Percentiles rank a stretch among this genome's conserved stretches.
Conservation (phyloP, 2,888 invertebrate genomes). For the Zhuqinia jingwanae region DNA sequence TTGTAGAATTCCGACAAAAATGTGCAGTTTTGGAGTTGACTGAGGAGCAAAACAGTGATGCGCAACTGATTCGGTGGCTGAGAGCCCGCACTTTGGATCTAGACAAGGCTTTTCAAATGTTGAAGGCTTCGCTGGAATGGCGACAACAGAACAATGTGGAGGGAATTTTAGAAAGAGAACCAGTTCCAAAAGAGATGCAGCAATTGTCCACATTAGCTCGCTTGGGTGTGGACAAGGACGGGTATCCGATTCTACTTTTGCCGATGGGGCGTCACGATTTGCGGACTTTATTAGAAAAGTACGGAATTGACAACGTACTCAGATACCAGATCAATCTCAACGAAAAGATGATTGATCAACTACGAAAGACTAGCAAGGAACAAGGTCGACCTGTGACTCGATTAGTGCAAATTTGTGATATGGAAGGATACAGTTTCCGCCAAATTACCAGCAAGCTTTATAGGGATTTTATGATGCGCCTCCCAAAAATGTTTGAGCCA, state of each 20-base stretch:
- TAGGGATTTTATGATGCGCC: conserved; percentile 43
- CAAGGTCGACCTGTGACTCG: conserved; percentile 52
- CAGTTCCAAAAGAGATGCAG: conserved; percentile 49
- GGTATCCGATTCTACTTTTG: conserved; percentile 29
- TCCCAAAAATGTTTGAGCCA: conserved; percentile 46
- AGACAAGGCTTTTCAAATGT: conserved; percentile 72
- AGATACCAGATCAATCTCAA: conserved; percentile 42
- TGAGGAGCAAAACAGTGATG: conserved; percentile 34
- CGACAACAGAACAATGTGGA: conserved; percentile 64
- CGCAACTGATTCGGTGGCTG: conserved; percentile 74
- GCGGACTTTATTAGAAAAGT: conserved; percentile 14
- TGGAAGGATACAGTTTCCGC: conserved; percentile 59
- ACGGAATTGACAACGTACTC: conserved; percentile 16
- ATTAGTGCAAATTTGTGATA: conserved; percentile 62
- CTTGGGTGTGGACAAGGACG: conserved; percentile 52
- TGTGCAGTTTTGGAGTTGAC: conserved; percentile 15
- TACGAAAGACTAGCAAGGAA: conserved; percentile 25
- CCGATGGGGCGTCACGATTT: conserved; percentile 51
- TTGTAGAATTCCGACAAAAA: conserved; percentile 30
- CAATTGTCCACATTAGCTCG: conserved; percentile 18
- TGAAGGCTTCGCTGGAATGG: conserved; percentile 71
- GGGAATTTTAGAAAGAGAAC: conserved; percentile 61
- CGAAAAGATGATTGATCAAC: conserved; percentile 46
- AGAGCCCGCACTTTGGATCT: conserved; percentile 74
- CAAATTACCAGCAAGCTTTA: conserved; percentile 46